A percentile compares a stretch with the other conserved stretches of the same genome.
Conservation (phyloP, 2,888 invertebrate species). For the Willowsia nigromaculata region DNA sequence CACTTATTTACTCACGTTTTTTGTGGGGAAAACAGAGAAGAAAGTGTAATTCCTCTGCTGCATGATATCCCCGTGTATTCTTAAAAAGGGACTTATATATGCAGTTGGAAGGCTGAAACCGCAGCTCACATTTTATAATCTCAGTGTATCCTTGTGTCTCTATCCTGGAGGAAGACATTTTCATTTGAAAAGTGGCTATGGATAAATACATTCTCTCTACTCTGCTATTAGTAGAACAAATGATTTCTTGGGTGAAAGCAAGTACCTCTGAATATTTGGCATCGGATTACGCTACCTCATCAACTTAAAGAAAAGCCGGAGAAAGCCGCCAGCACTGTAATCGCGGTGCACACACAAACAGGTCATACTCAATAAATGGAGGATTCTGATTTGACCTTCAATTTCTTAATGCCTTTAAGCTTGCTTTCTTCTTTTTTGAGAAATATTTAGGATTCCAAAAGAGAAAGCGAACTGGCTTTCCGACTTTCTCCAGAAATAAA, state of each 20-base stretch:
- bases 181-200: neutral
- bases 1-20: neutral
- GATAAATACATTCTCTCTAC: no score
- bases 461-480: neutral
- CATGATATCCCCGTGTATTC: neutral
- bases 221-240: neutral
- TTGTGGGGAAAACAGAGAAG: neutral
- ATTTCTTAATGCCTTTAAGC: neutral
- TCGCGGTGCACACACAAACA: neutral
- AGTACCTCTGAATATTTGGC: neutral
- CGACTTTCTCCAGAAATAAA: no score
- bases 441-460: neutral
- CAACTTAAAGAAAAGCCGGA: neutral
- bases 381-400: conserved; percentile 8
- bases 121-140: neutral
- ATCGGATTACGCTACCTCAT: neutral
- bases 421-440: neutral
- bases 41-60: neutral
- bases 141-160: neutral
- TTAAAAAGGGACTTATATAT: neutral
- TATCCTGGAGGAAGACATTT: neutral
- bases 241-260: neutral
- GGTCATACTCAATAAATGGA: neutral
- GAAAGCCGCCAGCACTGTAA: neutral
- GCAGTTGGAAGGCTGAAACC: neutral